Evolutionary conservation across 2,888 invertebrate species (phyloP).

Genomic region (Lithophane semibrunnea): DNA sequence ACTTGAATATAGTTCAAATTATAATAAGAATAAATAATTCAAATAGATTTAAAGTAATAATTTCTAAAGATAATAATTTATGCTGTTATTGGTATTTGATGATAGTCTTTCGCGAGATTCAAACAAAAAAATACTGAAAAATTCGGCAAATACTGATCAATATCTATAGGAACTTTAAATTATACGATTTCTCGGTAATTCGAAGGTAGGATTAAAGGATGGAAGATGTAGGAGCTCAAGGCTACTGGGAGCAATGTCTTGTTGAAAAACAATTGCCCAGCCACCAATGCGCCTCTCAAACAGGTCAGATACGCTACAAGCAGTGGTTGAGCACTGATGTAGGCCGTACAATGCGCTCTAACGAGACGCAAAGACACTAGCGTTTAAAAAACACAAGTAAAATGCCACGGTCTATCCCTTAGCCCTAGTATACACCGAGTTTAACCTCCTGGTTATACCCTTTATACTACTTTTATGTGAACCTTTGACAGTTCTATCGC

Average conservation of each 20-base stretch:
- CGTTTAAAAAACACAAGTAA: constrained; percentile 69
- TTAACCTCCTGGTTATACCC: constrained; percentile 68
- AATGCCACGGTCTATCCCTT: constrained; percentile 83
- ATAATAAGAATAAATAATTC: not conserved
- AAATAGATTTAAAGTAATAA: not conserved
- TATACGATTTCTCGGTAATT: not conserved
- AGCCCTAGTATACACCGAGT: constrained; percentile 87
- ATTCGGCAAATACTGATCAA: constrained; percentile 22
- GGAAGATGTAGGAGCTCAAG: constrained; percentile 66
- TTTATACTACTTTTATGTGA: constrained; percentile 87
- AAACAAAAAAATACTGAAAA: constrained; percentile 5
- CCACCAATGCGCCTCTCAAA: constrained; percentile 78
- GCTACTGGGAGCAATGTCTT: constrained; percentile 88
- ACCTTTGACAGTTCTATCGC: constrained; percentile 79
- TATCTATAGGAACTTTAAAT: constrained; percentile 24
- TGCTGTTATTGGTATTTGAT: constrained; percentile 17
- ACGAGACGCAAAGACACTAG: constrained; percentile 75
- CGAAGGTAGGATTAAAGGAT: not conserved
- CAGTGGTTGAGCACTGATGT: constrained; percentile 87
- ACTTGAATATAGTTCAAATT: constrained; percentile 8
- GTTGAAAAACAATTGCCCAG: constrained; percentile 90
- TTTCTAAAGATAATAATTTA: constrained; percentile 3
- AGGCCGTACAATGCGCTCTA: constrained; percentile 79
- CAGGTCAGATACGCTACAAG: constrained; percentile 84
- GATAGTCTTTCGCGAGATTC: constrained; percentile 37